Conservation (phyloP, 1,140 invertebrate species). For the Stenopsyche tienmushanensis region DNA sequence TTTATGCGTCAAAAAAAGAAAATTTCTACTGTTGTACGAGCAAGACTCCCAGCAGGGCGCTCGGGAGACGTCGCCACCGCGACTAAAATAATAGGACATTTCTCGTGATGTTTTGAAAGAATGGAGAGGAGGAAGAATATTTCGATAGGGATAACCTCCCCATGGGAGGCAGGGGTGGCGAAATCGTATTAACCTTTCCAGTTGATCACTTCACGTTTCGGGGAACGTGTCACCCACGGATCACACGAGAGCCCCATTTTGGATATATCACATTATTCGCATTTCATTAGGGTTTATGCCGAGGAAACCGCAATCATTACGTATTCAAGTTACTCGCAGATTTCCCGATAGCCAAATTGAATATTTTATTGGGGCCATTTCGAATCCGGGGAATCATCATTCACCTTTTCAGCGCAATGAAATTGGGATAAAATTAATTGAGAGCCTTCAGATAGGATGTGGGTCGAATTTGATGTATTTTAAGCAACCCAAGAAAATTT, state of each 20-base stretch:
- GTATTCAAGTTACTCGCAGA: not conserved
- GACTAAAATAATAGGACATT: too few relatives aligned
- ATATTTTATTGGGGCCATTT: not conserved
- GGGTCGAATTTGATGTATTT: too few relatives aligned
- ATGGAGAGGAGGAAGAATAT: too few relatives aligned
- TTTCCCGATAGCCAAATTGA: not conserved
- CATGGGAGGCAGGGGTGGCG: not conserved
- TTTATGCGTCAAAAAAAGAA: too few relatives aligned
- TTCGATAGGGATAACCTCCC: too few relatives aligned
- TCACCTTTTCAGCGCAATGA: too few relatives aligned
- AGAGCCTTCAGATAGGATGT: too few relatives aligned
- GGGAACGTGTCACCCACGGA: not conserved
- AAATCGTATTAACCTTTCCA: not conserved
- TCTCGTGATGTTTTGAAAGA: too few relatives aligned
- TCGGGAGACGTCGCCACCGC: not conserved
- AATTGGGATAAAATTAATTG: too few relatives aligned
- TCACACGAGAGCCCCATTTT: not conserved
- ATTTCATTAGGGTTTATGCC: not conserved
- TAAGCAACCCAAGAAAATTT: too few relatives aligned
- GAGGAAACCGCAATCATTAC: not conserved
- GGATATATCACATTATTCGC: not conserved
- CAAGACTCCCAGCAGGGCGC: too few relatives aligned
- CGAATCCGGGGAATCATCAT: not conserved
- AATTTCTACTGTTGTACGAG: not conserved
- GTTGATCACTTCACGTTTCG: not conserved